Evolutionary conservation across 2,888 invertebrate species (phyloP), one percentile per base, ranked within the genome.

Genomic region (Rhogogaster chlorosoma): DNA sequence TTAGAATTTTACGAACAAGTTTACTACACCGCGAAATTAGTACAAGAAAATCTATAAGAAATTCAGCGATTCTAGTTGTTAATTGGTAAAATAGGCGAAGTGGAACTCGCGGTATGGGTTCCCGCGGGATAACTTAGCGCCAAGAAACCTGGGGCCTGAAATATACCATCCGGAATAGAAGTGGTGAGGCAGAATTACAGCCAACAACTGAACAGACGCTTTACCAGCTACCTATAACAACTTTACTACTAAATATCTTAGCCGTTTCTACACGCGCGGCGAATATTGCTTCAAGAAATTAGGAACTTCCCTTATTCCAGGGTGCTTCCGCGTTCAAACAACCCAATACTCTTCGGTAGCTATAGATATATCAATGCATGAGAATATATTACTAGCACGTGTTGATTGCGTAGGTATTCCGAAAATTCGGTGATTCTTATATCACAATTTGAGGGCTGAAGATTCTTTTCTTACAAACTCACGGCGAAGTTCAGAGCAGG

Each of bases 201-300:
- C 71, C 71, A 73, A 73, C 71, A 73, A 73, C 71, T 73, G 29
- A 73, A 73, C 71, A 73, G 71, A 73, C 71, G 71, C n/a, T 10
- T 73, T 22, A 0, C 71, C 22, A 73, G 67, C 29, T 32, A 73
- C 71, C 38, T 73, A 73, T 73, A 22, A 42, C 42, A 73, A 73
- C 71, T 73, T 73, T 73, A 73, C 71, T 42, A 73, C 71, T 73
- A 73, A 73, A 73, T 73, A 73, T 73, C 71, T 73, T 73, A 73
- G 42, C 71, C 71, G 71, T 26, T 38, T 12, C 22, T 73, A n/a
- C 42, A 73, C 22, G 38, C 38, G 38, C 71, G n/a, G 42, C 22
- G 38, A 73, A 73, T 73, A 73, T 73, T 73, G 71, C 71, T 42
- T 22, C 71, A 73, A 73, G 71, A 73, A 73, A 73, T 73, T 73